Base-by-base conservation (phyloP, 2,888 invertebrate genomes). In the Synergus itoensis region DNA sequence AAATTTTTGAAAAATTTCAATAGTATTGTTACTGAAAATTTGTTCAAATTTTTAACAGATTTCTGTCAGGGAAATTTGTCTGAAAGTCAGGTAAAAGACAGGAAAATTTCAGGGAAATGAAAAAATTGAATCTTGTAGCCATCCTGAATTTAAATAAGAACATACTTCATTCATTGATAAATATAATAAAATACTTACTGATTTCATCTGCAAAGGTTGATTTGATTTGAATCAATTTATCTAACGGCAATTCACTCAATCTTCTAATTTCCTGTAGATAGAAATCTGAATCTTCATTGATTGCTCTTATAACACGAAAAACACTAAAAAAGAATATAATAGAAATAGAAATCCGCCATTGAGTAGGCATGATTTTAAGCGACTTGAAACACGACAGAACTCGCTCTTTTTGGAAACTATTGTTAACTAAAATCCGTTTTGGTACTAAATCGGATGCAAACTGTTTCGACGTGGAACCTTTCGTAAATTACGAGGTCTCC, bases 221-320 rank as follows among this genome's bases (percentile, higher is more conserved):
- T 92, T 94, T 93, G 2, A 97, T 92, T 80, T 94, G 93, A n/a
- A 97, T 91, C 41, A 97, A 92, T 86, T 95, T 95, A 4, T 95
- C 94, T 81, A 97, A 87, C 3, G 96, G 95, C 76, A 97, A 90
- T 88, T 96, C 95, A 88, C 95, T 95, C 48, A 97, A 92, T 77
- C 94, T 94, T 86, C 87, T 86, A n/a, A 92, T 84, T 80, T 92
- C 92, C 18, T 91, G 86, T 1, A 83, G 43, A 76, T 89, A 88
- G 64, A 89, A 84, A 78, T 86, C 75, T 36, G 36, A 53, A 40
- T 73, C 53, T 5, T 53, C 53, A 48, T 73, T 36, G 8, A n/a
- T 53, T 48, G 77, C 60, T 63, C 14, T 16, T 5, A 36, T 36
- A 73, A 36, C 53, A 16, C 36, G 53, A 73, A 53, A 53, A 36